A percentile compares a stretch with the other conserved stretches of the same genome.
These are phyloP conservation scores for Mystacornis crossleyi DNA, from an alignment of 2,113 vertebrate species.

Conservation along the genomic window DNA sequence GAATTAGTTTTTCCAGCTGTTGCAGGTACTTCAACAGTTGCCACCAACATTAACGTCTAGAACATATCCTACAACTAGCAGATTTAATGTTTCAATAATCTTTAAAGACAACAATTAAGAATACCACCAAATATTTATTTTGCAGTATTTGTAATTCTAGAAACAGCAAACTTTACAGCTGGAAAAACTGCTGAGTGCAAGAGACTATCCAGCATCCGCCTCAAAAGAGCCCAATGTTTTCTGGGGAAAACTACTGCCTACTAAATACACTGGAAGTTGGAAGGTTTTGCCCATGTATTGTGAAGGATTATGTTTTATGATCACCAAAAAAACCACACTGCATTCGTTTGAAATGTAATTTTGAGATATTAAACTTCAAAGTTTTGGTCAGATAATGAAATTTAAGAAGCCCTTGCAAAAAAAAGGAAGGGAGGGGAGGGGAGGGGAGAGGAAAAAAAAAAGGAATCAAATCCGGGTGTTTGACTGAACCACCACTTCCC, in stretches of 20 bases:
- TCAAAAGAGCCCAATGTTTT: background rate
- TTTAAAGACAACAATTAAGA: conserved; percentile 11
- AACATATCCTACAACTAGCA: background rate
- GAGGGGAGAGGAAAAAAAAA: background rate
- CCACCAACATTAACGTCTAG: background rate
- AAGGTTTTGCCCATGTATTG: background rate
- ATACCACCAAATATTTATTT: background rate
- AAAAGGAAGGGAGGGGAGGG: rapidly evolving
- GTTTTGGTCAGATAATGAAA: background rate
- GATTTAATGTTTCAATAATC: conserved; percentile 14
- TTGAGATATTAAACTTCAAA: background rate
- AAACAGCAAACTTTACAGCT: background rate
- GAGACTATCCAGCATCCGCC: background rate
- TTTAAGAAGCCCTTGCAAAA: background rate
- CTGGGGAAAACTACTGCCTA: background rate
- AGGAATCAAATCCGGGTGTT: background rate
- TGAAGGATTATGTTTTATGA: background rate
- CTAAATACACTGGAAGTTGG: background rate
- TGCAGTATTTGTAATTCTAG: background rate
- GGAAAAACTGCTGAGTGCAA: background rate
- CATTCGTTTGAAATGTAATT: background rate
- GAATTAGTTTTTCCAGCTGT: conserved; percentile 3
- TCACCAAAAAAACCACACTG: background rate
- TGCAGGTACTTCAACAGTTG: background rate
- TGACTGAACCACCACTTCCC: background rate